Percentiles rank a stretch among this genome's conserved stretches.
phyloP scores from a whole-genome alignment of 2,888 invertebrate species.

The Tuta absoluta region DNA sequence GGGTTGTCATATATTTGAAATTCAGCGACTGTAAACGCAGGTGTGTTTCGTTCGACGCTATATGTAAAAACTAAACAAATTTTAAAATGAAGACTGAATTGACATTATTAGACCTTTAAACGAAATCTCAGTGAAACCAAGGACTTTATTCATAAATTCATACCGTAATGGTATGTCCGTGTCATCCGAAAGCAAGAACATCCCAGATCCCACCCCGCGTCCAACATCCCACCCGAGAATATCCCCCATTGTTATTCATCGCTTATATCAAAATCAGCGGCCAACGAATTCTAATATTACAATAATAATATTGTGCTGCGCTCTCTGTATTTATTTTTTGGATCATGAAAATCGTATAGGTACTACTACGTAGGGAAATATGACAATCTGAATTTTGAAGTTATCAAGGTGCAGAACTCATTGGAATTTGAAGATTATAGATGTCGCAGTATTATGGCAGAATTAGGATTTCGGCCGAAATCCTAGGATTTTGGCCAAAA shows the following conservation, averaged over 20 bases:
- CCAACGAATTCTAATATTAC: slow-evolving; percentile 54
- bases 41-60: too few species aligned
- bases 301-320: slow-evolving; percentile 44
- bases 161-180: slow-evolving; percentile 67
- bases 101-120: not conserved
- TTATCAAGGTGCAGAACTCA: too few species aligned
- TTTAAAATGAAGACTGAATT: too few species aligned
- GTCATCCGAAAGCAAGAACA: slow-evolving; percentile 54
- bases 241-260: slow-evolving; percentile 69
- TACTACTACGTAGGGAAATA: too few species aligned
- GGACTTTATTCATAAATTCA: slow-evolving; percentile 70
- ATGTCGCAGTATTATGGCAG: too few species aligned
- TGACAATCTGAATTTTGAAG: too few species aligned
- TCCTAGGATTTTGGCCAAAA: too few species aligned
- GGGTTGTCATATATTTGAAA: too few species aligned
- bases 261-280: slow-evolving; percentile 53
- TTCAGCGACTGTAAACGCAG: too few species aligned
- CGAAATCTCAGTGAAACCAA: not conserved
- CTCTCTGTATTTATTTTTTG: not conserved
- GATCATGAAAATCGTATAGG: not conserved
- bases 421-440: too few species aligned
- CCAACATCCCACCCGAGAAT: slow-evolving; percentile 44
- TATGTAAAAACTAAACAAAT: too few species aligned
- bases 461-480: too few species aligned
- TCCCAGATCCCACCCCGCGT: slow-evolving; percentile 22